Evolutionary conservation across 2,888 invertebrate genomes (phyloP).

Genomic region (Dioctria rufipes): DNA sequence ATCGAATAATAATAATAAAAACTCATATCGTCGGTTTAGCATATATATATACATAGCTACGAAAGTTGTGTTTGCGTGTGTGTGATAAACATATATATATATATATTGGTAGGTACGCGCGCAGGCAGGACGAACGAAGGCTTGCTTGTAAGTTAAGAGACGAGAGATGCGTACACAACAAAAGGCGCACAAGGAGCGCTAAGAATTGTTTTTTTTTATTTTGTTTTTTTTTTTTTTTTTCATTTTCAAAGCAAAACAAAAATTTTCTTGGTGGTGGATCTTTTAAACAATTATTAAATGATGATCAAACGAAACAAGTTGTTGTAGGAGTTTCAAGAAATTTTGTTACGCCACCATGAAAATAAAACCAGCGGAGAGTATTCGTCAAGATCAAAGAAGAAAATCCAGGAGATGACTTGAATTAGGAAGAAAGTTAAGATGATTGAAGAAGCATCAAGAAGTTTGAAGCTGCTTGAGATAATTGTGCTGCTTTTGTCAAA

Average conservation of each 20-base stretch:
- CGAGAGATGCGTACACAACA: slow-evolving; percentile 27
- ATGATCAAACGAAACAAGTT: slow-evolving; percentile 62
- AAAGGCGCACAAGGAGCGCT: slow-evolving; percentile 17
- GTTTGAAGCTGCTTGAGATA: neutral
- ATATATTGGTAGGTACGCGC: no score
- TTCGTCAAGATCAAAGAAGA: slow-evolving; percentile 63
- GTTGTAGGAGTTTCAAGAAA: slow-evolving; percentile 63
- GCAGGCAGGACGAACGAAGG: no score
- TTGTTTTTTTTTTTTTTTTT: slow-evolving; percentile 13
- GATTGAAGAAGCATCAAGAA: slow-evolving; percentile 7
- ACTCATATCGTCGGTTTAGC: no score
- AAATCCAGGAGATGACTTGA: slow-evolving; percentile 62
- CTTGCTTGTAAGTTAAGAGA: neutral
- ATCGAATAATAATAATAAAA: no score
- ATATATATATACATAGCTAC: no score
- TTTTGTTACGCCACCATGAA: slow-evolving; percentile 65
- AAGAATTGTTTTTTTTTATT: slow-evolving; percentile 14
- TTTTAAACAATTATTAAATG: slow-evolving; percentile 62
- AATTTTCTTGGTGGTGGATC: slow-evolving; percentile 2
- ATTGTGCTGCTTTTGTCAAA: slow-evolving; percentile 26
- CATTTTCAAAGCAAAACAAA: slow-evolving; percentile 43
- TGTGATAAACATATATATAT: no score
- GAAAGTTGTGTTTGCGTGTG: no score
- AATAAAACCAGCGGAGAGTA: slow-evolving; percentile 64
- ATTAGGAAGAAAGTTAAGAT: slow-evolving; percentile 59